phyloP scores from a whole-genome alignment of 30 jellyfish, hydroid and myxozoan genomes.

The Nemopilema nomurai region DNA sequence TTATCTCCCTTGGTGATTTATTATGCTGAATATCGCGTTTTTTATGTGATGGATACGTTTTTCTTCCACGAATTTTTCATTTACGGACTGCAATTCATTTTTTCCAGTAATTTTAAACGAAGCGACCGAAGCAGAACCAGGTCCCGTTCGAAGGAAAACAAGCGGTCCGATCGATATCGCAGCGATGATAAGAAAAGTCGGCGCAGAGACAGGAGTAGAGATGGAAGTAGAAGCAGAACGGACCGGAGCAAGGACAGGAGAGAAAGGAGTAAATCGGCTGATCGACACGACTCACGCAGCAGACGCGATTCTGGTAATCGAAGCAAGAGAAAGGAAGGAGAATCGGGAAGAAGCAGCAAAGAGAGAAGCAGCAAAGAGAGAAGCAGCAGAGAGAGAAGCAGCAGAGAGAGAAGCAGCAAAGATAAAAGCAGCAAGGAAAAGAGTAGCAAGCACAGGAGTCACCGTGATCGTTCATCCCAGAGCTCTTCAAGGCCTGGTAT shows the following conservation, averaged over 20 bases:
- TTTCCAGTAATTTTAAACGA: not conserved
- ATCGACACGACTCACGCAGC: not conserved
- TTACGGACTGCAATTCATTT: not conserved
- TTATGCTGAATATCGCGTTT: too few relatives aligned
- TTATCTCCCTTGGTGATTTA: too few relatives aligned
- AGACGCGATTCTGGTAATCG: slow-evolving; percentile 1
- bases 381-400: slow-evolving; percentile 1
- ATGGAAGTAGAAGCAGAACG: slow-evolving; percentile 1
- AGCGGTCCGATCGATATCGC: slow-evolving; percentile 19
- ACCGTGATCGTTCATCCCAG: slow-evolving; percentile 9
- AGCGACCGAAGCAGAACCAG: slow-evolving; percentile 1
- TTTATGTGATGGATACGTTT: too few relatives aligned
- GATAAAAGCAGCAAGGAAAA: slow-evolving; percentile 1
- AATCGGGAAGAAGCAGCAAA: slow-evolving; percentile 32
- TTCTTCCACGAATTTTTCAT: too few relatives aligned
- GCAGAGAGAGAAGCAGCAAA: slow-evolving; percentile 14
- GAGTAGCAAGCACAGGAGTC: slow-evolving; percentile 17
- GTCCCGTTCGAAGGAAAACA: not conserved
- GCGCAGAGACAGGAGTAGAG: slow-evolving; percentile 30
- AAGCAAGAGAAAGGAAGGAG: not conserved
- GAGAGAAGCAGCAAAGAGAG: slow-evolving; percentile 21
- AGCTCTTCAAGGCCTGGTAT: slow-evolving; percentile 52
- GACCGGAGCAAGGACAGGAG: too few relatives aligned
- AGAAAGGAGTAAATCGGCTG: slow-evolving; percentile 1
- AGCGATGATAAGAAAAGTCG: slow-evolving; percentile 10